Evolutionary conservation across 2,888 invertebrate species (phyloP), one percentile per base, ranked within the genome.

Genomic region (Drosophila atripex): DNA sequence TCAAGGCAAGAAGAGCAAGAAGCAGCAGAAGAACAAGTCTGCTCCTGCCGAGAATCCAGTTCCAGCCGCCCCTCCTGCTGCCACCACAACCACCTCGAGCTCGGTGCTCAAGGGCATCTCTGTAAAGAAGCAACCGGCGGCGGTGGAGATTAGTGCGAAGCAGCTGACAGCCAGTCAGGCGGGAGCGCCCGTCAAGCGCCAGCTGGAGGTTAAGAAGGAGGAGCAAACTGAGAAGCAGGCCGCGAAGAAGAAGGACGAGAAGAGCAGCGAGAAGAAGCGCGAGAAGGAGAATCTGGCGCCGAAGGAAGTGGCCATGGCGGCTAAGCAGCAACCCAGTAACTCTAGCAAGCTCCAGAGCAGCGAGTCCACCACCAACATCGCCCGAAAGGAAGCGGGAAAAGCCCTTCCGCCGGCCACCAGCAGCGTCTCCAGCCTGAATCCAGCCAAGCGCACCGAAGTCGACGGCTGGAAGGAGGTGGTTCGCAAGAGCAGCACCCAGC

Each of bases 381-480:
- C 18, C 45, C 93, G 92, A 78, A 93, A 93, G 63, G 94, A 94
- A 43, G 95, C 95, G 77, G 95, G 95, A 88, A 89, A 93, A 92
- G 46, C 92, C 92, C 64, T 89, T 14, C 75, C 39, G 7, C 47
- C 57, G n/a, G 30, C 63, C 2, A 8, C 46, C 25, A 50, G 38
- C 68, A 57, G n/a, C 3, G 39, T 39, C 28, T 50, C 54, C 45
- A 60, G 39, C 18, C 32, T 23, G 53, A 69, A 49, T 50, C 43
- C 41, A 11, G 16, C 61, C 1, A 84, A 95, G 89, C 93, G 97
- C 71, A 96, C 97, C 77, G 97, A 98, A 87, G 77, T 84, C 3
- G 98, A 98, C 89, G 98, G 98, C 11, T 99, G 98, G 98, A 98
- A 98, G 90, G 98, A 99, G 92, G 98, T 98, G 47, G 96, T 97